These are phyloP conservation scores for Aphelenchoides besseyi DNA, from an alignment of 1,140 invertebrate species.

Conservation along the genomic window DNA sequence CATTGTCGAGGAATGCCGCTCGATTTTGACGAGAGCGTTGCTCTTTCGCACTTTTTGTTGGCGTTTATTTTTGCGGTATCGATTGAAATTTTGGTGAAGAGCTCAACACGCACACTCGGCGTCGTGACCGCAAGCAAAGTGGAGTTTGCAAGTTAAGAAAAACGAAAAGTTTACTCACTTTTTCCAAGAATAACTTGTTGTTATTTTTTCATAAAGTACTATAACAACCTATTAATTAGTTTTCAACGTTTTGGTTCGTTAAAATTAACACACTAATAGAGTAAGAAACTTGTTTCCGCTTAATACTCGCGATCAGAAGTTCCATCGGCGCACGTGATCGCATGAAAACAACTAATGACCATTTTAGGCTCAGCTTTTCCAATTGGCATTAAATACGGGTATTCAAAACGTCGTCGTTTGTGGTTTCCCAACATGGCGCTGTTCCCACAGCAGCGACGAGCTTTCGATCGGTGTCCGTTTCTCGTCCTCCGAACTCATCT, in stretches of 20 bases:
- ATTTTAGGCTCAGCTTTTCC: too few relatives aligned
- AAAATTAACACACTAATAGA: too few relatives aligned
- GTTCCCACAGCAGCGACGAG: not conserved
- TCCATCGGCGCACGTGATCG: too few relatives aligned
- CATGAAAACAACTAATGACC: too few relatives aligned
- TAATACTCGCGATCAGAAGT: too few relatives aligned
- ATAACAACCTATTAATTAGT: too few relatives aligned
- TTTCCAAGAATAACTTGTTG: too few relatives aligned
- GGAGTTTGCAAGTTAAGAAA: not conserved
- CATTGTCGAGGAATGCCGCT: too few relatives aligned
- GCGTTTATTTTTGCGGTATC: not conserved
- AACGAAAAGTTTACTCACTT: not conserved
- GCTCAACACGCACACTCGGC: not conserved
- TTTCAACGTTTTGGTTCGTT: too few relatives aligned
- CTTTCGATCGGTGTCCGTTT: not conserved
- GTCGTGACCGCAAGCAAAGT: not conserved
- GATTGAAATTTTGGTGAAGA: not conserved
- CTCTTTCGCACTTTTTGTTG: not conserved
- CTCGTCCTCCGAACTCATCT: not conserved
- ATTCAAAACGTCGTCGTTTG: constrained; percentile 10
- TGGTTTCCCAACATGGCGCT: not conserved
- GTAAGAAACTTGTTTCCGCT: too few relatives aligned
- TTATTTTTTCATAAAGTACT: not conserved
- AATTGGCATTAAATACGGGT: too few relatives aligned
- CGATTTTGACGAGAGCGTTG: too few relatives aligned